Evolutionary conservation across 2,888 invertebrate genomes (phyloP).

Genomic region (Pecten maximus): DNA sequence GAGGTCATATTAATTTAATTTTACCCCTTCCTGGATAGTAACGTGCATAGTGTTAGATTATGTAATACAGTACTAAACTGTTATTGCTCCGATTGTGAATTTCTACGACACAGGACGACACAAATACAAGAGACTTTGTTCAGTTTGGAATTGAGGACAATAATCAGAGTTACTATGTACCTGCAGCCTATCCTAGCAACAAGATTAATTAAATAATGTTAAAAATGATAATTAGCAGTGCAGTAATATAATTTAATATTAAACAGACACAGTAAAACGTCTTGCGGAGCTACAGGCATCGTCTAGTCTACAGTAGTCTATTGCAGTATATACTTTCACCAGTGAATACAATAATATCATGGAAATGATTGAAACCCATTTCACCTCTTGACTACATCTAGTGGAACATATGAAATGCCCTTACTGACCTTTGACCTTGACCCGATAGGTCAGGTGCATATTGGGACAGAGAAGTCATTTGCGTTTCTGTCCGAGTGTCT

Average conservation of each 20-base stretch:
- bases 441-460: neutral
- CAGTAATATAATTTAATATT: neutral
- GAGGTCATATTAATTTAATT: neutral
- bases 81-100: neutral
- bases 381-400: neutral
- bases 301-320: constrained; percentile 6
- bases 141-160: constrained; percentile 1
- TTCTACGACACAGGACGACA: neutral
- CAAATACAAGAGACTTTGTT: neutral
- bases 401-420: neutral
- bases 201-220: neutral
- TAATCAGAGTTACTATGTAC: neutral
- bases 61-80: neutral
- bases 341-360: neutral
- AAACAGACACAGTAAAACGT: neutral
- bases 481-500: neutral
- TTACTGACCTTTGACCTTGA: neutral
- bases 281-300: neutral
- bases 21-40: neutral
- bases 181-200: neutral
- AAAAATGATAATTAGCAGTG: neutral
- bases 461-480: neutral
- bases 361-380: neutral
- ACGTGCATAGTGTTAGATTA: neutral
- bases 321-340: constrained; percentile 12